phyloP scores from a whole-genome alignment of 53 echinoderm and acorn worm species.

The Temnopleurus reevesii region DNA sequence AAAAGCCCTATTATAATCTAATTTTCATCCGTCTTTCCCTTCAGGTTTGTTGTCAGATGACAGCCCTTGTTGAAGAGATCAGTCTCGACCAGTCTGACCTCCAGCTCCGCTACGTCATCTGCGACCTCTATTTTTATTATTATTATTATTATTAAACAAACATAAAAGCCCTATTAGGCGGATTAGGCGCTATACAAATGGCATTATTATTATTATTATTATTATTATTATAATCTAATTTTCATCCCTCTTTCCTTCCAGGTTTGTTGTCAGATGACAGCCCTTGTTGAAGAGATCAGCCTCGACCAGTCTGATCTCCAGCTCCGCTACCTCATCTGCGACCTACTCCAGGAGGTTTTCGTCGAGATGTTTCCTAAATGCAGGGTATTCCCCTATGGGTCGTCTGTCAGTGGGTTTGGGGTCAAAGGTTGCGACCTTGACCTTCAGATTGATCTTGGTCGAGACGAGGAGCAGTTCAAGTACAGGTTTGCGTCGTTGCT shows the following conservation, averaged over 20 bases:
- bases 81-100: slow-evolving; percentile 65
- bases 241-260: too few species aligned
- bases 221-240: too few species aligned
- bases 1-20: too few species aligned
- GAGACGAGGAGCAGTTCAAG: slow-evolving; percentile 45
- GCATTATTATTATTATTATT: too few species aligned
- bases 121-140: too few species aligned
- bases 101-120: slow-evolving; percentile 83
- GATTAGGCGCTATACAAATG: too few species aligned
- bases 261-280: slow-evolving; percentile 76
- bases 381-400: slow-evolving; percentile 84
- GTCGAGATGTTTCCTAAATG: slow-evolving; percentile 82
- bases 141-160: too few species aligned
- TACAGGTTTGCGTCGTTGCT: slow-evolving; percentile 64
- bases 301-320: slow-evolving; percentile 66
- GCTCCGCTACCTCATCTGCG: slow-evolving; percentile 84
- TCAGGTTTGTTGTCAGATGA: slow-evolving; percentile 85
- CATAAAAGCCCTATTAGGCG: too few species aligned
- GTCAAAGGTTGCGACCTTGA: slow-evolving; percentile 88
- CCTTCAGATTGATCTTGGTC: slow-evolving; percentile 70
- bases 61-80: slow-evolving; percentile 55
- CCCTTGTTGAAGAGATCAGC: slow-evolving; percentile 58
- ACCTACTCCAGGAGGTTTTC: slow-evolving; percentile 84
- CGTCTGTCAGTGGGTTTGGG: slow-evolving; percentile 91
- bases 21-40: too few species aligned